Percentiles rank a stretch among this genome's conserved stretches.
Conservation (phyloP, 2,888 invertebrate species). For the Lithosia quadra region DNA sequence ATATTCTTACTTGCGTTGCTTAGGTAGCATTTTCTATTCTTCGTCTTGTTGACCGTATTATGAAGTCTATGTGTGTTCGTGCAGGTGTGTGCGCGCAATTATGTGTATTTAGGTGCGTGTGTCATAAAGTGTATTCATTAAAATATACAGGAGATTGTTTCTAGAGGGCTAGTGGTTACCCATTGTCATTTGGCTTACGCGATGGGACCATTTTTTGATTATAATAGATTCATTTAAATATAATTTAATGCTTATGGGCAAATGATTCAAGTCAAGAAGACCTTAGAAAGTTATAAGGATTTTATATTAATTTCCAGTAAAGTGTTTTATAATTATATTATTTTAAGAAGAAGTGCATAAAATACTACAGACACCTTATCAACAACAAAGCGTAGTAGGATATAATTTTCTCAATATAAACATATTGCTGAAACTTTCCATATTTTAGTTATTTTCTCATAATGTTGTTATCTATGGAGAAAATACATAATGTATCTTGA, state of each 20-base stretch:
- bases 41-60: too few species aligned
- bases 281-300: too few species aligned
- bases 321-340: too few species aligned
- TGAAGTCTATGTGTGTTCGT: not conserved
- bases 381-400: not conserved
- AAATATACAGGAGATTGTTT: not conserved
- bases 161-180: slow-evolving; percentile 1
- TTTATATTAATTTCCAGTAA: too few species aligned
- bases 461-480: not conserved
- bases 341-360: not conserved
- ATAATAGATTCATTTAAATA: not conserved
- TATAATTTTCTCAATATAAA: not conserved
- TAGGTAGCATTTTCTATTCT: not conserved
- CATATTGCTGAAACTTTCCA: not conserved
- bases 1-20: not conserved
- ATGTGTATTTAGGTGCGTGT: too few species aligned
- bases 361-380: not conserved
- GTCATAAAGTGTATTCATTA: not conserved
- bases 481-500: too few species aligned
- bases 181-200: slow-evolving; percentile 2
- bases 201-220: not conserved
- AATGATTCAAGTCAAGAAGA: too few species aligned
- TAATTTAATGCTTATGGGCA: not conserved
- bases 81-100: not conserved
- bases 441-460: not conserved